Base-by-base conservation (phyloP, 2,797 vertebrate genomes). In the Lindbergichthys nudifrons region DNA sequence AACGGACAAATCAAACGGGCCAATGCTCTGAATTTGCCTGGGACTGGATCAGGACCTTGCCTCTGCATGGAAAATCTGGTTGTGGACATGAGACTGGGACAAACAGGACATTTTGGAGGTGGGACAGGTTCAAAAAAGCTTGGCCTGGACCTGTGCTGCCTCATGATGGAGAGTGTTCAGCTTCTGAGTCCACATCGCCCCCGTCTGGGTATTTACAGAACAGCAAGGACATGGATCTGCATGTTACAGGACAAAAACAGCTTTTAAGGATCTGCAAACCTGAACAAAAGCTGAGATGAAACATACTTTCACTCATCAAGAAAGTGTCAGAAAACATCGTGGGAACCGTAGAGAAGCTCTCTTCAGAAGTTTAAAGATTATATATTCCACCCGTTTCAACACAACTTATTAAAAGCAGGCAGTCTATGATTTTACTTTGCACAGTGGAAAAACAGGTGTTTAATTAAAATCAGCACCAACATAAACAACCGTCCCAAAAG, bases 161-260 rank as follows among this genome's bases (percentile, higher is more conserved):
- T 2, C 4, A 30, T 61, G 23, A 36, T 54, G 13, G 46, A 54
- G 36, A n/a, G 16, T 1, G 2, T 12, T 59, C 11, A 63, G 4
- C n/a, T 72, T 43, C n/a, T 72, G 43, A 47, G 46, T 42, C 65
- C 10, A 76, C 74, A 79, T 21, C 11, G 56, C 83, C 86, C 74
- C 67, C 84, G 8, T 46, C 58, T 88, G 87, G 81, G 26, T 26
- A 26, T 63, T 48, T n/a, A 50, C 23, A 62, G 50, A 77, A 86
- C 79, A 77, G 4, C 48, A 47, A 1, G 11, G 8, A 42, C 6
- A 18, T 56, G 36, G 13, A 46, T n/a, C 21, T 64, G 32, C 18
- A 45, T 45, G 12, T 19, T 56, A 36, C 39, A 48, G 15, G 30
- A 8, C 15, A 52, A 52, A 30, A 52, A 15, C 0, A 12, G 6